Conservation (phyloP, 1,140 invertebrate species). For the Frieseomelitta varia region DNA sequence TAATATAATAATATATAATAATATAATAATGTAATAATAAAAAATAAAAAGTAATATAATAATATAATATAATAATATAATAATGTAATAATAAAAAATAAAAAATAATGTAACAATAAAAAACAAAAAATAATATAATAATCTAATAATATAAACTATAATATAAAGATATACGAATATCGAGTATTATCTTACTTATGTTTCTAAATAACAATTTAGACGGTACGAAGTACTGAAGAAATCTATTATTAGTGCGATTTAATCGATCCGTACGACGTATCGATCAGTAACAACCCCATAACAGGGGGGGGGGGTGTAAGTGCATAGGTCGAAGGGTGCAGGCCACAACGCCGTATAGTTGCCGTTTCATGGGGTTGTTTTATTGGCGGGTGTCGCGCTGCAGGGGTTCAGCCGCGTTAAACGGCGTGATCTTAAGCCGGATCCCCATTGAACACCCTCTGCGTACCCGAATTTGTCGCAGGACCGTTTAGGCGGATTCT, state of each 20-base stretch:
- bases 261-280: neutral
- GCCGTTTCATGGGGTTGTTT: constrained; percentile 74
- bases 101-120: too few relatives aligned
- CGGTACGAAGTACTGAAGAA: neutral
- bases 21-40: too few relatives aligned
- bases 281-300: constrained; percentile 4
- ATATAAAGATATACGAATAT: too few relatives aligned
- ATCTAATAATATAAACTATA: too few relatives aligned
- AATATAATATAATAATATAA: too few relatives aligned
- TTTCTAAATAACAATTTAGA: neutral
- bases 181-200: too few relatives aligned
- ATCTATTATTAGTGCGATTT: neutral
- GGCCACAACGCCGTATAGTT: constrained; percentile 69
- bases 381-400: constrained; percentile 72
- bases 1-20: too few relatives aligned
- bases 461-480: constrained; percentile 4
- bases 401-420: constrained; percentile 69
- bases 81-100: too few relatives aligned
- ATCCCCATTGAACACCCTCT: constrained; percentile 63
- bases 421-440: constrained; percentile 75
- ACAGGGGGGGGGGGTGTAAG: neutral
- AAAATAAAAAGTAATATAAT: too few relatives aligned
- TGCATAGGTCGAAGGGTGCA: constrained; percentile 23
- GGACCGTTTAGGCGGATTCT: constrained; percentile 36
- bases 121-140: too few relatives aligned